phyloP scores from a whole-genome alignment of 2,888 invertebrate species.

The Melinaea marsaeus region DNA sequence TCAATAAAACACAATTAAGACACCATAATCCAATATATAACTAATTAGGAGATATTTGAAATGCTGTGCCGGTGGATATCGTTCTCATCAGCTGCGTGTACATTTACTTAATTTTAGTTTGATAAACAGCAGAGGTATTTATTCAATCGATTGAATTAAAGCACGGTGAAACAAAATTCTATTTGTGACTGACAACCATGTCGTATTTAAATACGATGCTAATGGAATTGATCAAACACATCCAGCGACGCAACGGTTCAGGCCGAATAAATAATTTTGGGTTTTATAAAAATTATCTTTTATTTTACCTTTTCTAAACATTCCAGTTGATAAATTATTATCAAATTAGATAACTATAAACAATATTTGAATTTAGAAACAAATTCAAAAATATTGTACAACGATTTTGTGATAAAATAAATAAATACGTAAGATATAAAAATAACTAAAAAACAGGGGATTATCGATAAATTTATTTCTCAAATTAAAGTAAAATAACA shows the following conservation, averaged over 20 bases:
- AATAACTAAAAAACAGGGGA: no score
- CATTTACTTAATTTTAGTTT: not conserved
- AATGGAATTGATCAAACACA: conserved; percentile 30
- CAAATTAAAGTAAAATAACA: no score
- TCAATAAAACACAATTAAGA: no score
- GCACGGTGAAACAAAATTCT: conserved; percentile 19
- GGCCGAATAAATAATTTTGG: conserved; percentile 13
- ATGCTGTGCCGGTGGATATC: no score
- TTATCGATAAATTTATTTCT: no score
- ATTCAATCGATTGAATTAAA: conserved; percentile 19
- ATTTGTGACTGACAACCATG: conserved; percentile 25
- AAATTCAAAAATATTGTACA: no score
- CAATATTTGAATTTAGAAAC: no score
- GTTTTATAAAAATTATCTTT: conserved; percentile 13
- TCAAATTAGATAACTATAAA: not conserved
- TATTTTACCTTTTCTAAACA: conserved; percentile 16
- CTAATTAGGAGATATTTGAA: no score
- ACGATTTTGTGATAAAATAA: no score
- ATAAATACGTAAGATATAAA: no score
- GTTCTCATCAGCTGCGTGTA: not conserved
- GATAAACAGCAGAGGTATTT: not conserved
- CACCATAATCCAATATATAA: no score
- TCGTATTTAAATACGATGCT: conserved; percentile 31
- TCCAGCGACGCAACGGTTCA: conserved; percentile 28
- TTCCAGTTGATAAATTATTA: conserved; percentile 1